Conservation (phyloP, 1,140 invertebrate species). For the Drosophila sturtevanti region DNA sequence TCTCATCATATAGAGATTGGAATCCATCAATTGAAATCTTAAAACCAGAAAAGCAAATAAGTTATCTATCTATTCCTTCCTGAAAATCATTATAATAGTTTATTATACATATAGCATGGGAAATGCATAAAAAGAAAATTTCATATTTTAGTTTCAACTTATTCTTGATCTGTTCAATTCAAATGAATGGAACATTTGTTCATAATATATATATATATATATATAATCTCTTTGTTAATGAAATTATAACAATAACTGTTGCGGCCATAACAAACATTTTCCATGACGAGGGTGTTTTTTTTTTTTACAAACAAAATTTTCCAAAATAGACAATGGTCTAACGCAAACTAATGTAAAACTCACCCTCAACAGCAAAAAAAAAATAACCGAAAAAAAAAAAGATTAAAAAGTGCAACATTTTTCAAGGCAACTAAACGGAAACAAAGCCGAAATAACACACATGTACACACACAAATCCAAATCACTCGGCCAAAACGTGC, state of each 20-base stretch:
- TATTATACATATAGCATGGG: no score
- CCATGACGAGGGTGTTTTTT: neutral
- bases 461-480: slow-evolving; percentile 45
- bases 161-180: no score
- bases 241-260: slow-evolving; percentile 32
- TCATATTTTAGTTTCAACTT: no score
- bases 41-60: no score
- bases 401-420: slow-evolving; percentile 46
- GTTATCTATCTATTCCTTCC: no score
- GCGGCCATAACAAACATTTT: slow-evolving; percentile 10
- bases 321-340: slow-evolving; percentile 66
- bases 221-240: neutral
- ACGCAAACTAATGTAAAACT: neutral
- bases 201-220: no score
- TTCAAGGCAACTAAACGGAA: slow-evolving; percentile 57
- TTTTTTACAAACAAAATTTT: slow-evolving; percentile 50
- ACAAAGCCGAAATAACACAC: slow-evolving; percentile 59
- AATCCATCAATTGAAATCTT: no score
- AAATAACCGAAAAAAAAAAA: slow-evolving; percentile 14
- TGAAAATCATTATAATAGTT: no score
- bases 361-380: slow-evolving; percentile 32
- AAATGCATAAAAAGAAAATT: no score
- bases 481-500: slow-evolving; percentile 74
- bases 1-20: no score
- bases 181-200: no score